These are phyloP conservation scores for Cydia amplana DNA, from an alignment of 1,140 invertebrate species.

Conservation along the genomic window DNA sequence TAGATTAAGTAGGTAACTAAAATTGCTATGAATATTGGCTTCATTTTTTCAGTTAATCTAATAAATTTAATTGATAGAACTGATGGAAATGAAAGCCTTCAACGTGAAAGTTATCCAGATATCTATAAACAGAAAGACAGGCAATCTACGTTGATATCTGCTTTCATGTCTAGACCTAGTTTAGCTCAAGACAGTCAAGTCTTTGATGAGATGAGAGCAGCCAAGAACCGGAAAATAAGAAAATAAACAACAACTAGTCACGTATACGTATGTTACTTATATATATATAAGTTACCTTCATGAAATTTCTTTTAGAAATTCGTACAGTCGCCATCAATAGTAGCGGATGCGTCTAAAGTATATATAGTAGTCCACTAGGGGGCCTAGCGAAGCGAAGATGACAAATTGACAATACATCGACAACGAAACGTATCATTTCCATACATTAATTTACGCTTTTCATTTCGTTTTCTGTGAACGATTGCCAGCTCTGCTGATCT, in stretches of 20 bases:
- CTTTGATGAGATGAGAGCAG: neutral
- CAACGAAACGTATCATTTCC: too few relatives aligned
- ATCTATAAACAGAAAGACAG: neutral
- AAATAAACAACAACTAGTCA: neutral
- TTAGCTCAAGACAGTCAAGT: neutral
- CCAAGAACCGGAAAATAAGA: neutral
- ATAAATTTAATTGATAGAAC: neutral
- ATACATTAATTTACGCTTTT: too few relatives aligned
- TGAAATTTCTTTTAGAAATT: too few relatives aligned
- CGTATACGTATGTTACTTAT: neutral
- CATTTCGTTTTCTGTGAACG: too few relatives aligned
- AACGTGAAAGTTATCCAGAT: slow-evolving; percentile 12
- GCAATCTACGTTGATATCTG: neutral
- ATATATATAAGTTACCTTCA: neutral
- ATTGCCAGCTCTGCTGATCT: too few relatives aligned
- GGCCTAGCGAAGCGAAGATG: too few relatives aligned
- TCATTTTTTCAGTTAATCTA: neutral
- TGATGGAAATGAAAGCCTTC: neutral
- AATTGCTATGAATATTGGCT: too few relatives aligned
- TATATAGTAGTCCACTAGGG: too few relatives aligned
- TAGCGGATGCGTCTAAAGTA: too few relatives aligned
- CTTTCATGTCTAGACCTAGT: neutral
- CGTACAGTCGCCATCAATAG: too few relatives aligned
- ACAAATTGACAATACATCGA: too few relatives aligned
- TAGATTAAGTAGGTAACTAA: too few relatives aligned